phyloP scores from a whole-genome alignment of 1,140 invertebrate species.

The Drosophila ambigua region DNA sequence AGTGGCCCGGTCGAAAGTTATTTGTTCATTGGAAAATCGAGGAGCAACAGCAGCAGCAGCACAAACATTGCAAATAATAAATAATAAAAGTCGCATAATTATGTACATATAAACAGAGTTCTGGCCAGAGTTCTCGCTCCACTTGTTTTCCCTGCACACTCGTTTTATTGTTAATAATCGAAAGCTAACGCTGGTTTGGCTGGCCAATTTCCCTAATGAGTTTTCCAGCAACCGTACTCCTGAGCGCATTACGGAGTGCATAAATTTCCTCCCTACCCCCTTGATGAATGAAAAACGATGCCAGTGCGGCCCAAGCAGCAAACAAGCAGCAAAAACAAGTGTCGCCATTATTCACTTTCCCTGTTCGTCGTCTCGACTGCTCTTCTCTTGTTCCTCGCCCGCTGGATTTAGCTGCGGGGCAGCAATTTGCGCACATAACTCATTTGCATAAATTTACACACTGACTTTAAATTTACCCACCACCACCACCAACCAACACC shows the following conservation, averaged over 20 bases:
- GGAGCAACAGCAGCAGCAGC: slow-evolving; percentile 3
- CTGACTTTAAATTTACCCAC: slow-evolving; percentile 53
- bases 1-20: slow-evolving; percentile 12
- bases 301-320: slow-evolving; percentile 10
- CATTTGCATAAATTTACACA: slow-evolving; percentile 82
- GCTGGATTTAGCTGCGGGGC: slow-evolving; percentile 57
- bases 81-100: slow-evolving; percentile 54
- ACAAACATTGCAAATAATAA: slow-evolving; percentile 41
- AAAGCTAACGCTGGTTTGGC: slow-evolving; percentile 43
- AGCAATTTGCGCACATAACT: slow-evolving; percentile 80
- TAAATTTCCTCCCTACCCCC: slow-evolving; percentile 55
- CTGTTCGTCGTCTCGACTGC: slow-evolving; percentile 13
- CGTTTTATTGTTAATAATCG: slow-evolving; percentile 41
- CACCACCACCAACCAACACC: slow-evolving; percentile 30
- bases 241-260: slow-evolving; percentile 71
- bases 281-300: slow-evolving; percentile 76
- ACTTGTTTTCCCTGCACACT: background rate
- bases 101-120: slow-evolving; percentile 30
- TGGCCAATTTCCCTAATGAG: slow-evolving; percentile 72
- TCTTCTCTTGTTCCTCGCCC: background rate
- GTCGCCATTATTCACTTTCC: slow-evolving; percentile 62
- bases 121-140: slow-evolving; percentile 9
- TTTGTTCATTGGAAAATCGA: slow-evolving; percentile 24
- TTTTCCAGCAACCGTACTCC: slow-evolving; percentile 54
- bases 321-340: slow-evolving; percentile 57